A percentile compares a stretch with the other conserved stretches of the same genome.
These are phyloP conservation scores for Apocrypta bakeri DNA, from an alignment of 1,140 invertebrate genomes.

Conservation along the genomic window DNA sequence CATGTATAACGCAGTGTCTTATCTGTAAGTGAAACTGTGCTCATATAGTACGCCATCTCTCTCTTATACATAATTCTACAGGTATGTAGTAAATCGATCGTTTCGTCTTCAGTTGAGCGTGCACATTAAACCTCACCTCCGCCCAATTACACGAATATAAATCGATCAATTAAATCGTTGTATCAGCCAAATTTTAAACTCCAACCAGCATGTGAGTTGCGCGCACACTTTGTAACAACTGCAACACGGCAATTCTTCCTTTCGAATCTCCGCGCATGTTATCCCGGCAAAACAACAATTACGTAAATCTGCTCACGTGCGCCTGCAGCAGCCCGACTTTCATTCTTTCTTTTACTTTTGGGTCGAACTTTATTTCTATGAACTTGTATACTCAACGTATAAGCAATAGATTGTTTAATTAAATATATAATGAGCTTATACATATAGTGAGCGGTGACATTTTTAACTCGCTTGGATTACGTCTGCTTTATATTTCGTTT, in stretches of 20 bases:
- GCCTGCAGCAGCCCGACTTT: neutral
- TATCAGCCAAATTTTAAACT: too few relatives aligned
- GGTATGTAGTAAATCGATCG: too few relatives aligned
- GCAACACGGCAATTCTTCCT: neutral
- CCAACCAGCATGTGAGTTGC: too few relatives aligned
- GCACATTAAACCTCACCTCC: too few relatives aligned
- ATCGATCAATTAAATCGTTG: neutral
- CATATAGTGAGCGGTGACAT: neutral
- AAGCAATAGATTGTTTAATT: neutral
- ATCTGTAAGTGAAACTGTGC: too few relatives aligned
- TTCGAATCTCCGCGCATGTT: neutral
- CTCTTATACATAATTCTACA: too few relatives aligned
- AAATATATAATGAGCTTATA: too few relatives aligned
- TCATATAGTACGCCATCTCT: too few relatives aligned
- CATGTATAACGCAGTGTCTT: too few relatives aligned
- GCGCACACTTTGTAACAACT: too few relatives aligned
- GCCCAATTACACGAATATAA: neutral
- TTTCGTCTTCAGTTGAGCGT: too few relatives aligned
- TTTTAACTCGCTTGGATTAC: neutral
- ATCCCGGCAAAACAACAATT: neutral
- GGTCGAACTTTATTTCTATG: neutral
- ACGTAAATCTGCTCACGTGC: slow-evolving; percentile 1
- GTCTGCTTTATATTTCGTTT: neutral
- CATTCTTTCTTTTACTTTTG: neutral
- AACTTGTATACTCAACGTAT: neutral